Base-by-base conservation (phyloP, 2,888 invertebrate species). In the Rhingia campestris region DNA sequence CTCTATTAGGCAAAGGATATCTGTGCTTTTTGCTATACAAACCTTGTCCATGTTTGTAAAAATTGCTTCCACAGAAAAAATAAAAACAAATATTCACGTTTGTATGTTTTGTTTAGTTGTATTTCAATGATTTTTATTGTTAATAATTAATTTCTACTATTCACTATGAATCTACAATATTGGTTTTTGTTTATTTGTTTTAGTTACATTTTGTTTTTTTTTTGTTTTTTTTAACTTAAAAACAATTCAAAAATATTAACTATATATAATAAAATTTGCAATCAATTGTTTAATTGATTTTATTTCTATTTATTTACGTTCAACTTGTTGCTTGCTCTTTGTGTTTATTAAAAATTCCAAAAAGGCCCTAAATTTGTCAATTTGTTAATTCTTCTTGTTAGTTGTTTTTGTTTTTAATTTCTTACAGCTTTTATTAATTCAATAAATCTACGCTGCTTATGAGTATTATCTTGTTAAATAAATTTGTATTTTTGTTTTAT, bases 391-490 rank as follows among this genome's bases (percentile, higher is more conserved):
- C 10, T 88, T 88, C 88, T 87, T 87, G 69, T 86, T 84, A 85
- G 69, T 73, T 58, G 49, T 75, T 72, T 81, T 69, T 61, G 59
- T 86, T 86, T 86, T 61, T 79, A 66, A 35, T 32, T 76, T 76
- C 70, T 73, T 54, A 63, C 79, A 75, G 67, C 49, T 85, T 72
- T 81, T 72, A 77, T 81, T 86, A 84, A 87, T 63, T 82, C 75
- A 73, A 80, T 75, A 41, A 72, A 64, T 76, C 69, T 80, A 51
- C 82, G 82, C 75, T 74, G 77, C 84, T 87, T 75, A 74, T 81
- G 81, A 86, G 88, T 86, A 85, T 86, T 88, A 86, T 88, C 82
- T 63, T 86, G 77, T 72, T 61, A 59, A 67, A 73, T 54, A 41
- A 81, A 79, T 77, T 82, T 82, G 72, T 73, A 67, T 53, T 54